These are phyloP conservation scores for Eudemis profundana DNA, from an alignment of 2,888 invertebrate species.

Conservation along the genomic window DNA sequence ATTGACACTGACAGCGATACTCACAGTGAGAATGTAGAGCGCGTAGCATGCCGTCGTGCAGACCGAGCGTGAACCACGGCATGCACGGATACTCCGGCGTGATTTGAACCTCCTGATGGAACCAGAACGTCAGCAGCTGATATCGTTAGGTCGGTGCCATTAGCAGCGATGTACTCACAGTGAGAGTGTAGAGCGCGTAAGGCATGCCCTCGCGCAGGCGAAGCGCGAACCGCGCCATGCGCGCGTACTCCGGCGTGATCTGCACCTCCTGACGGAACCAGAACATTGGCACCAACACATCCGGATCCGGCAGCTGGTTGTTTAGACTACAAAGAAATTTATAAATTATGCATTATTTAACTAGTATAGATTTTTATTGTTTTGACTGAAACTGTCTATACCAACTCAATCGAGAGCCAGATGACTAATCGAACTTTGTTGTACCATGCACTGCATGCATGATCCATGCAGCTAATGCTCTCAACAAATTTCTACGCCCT, in stretches of 20 bases:
- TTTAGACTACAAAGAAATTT: slow-evolving; percentile 61
- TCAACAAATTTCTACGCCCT: too few relatives aligned
- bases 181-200: slow-evolving; percentile 83
- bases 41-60: slow-evolving; percentile 81
- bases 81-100: slow-evolving; percentile 48
- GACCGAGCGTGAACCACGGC: background rate
- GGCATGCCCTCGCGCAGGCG: slow-evolving; percentile 81
- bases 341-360: too few relatives aligned
- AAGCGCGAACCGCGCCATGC: slow-evolving; percentile 81
- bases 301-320: slow-evolving; percentile 67
- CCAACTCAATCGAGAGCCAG: too few relatives aligned
- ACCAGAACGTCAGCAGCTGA: background rate
- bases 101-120: slow-evolving; percentile 80
- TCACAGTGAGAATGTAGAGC: slow-evolving; percentile 81
- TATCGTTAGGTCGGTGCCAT: too few relatives aligned
- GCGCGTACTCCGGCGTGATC: slow-evolving; percentile 85
- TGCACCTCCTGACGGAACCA: slow-evolving; percentile 90
- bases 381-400: too few relatives aligned
- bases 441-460: too few relatives aligned
- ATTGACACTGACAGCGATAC: too few relatives aligned
- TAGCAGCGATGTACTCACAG: slow-evolving; percentile 60
- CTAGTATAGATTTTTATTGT: too few relatives aligned
- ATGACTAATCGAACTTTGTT: too few relatives aligned
- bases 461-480: too few relatives aligned
- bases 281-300: slow-evolving; percentile 89